Conservation (phyloP, 1,140 invertebrate genomes). For the Maconellicoccus hirsutus region DNA sequence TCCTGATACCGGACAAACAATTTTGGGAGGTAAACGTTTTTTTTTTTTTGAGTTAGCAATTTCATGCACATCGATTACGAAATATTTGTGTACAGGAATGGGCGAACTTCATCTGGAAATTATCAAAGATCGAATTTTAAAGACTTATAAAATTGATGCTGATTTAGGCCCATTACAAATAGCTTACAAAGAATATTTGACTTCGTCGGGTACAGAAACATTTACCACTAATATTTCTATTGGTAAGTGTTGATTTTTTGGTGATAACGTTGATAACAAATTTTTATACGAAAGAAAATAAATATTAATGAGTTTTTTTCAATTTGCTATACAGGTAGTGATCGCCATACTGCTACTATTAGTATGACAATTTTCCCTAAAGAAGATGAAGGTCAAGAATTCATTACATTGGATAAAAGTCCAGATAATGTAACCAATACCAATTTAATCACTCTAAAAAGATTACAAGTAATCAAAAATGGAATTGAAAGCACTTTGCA, state of each 20-base stretch:
- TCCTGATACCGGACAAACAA: constrained; percentile 69
- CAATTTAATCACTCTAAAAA: constrained; percentile 44
- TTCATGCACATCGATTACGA: not conserved
- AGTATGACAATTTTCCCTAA: constrained; percentile 27
- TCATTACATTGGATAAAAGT: constrained; percentile 47
- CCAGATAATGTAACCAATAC: constrained; percentile 52
- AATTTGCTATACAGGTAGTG: constrained; percentile 26
- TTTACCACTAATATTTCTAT: constrained; percentile 53
- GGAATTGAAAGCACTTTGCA: constrained; percentile 50
- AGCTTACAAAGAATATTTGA: constrained; percentile 74
- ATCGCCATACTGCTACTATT: constrained; percentile 27
- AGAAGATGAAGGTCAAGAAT: constrained; percentile 28
- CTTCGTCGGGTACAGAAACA: constrained; percentile 39
- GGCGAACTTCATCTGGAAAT: constrained; percentile 95
- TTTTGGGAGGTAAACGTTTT: constrained; percentile 52
- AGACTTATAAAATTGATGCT: constrained; percentile 84
- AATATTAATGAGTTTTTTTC: not conserved
- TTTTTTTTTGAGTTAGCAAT: not conserved
- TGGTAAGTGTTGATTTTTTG: constrained; percentile 34
- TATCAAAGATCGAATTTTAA: constrained; percentile 71
- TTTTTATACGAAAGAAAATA: not conserved
- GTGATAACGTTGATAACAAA: not conserved
- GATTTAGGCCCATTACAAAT: constrained; percentile 91
- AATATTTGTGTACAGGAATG: constrained; percentile 55
- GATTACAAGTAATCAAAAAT: constrained; percentile 45